Evolutionary conservation across 37 sponge, comb jelly and placozoan species (phyloP).

Genomic region (Halichondria panicea): DNA sequence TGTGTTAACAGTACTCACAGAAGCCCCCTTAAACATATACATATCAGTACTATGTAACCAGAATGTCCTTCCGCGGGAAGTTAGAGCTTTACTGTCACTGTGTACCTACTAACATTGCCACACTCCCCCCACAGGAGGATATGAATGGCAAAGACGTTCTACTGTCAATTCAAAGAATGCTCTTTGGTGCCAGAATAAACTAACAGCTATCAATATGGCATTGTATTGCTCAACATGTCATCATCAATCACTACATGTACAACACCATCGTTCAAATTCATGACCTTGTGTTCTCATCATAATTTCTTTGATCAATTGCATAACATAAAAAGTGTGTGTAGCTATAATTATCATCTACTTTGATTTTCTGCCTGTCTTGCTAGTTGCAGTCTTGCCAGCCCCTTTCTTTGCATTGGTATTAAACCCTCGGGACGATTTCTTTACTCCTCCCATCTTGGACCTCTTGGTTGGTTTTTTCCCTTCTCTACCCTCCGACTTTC

Average conservation of each 20-base stretch:
- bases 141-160: constrained; percentile 38
- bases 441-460: not conserved
- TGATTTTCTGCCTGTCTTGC: too few relatives aligned
- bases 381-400: too few relatives aligned
- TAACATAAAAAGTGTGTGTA: too few relatives aligned
- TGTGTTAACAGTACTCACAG: not conserved
- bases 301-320: too few relatives aligned
- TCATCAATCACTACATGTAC: too few relatives aligned
- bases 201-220: too few relatives aligned
- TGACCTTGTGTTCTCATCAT: too few relatives aligned
- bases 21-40: not conserved
- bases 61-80: not conserved
- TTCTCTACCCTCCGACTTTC: not conserved
- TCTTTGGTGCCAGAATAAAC: constrained; percentile 12
- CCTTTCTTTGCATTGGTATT: too few relatives aligned
- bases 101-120: not conserved
- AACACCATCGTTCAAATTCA: too few relatives aligned
- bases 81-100: not conserved
- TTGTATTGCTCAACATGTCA: too few relatives aligned
- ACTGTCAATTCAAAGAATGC: constrained; percentile 19
- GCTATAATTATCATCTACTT: too few relatives aligned
- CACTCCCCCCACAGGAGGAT: constrained; percentile 18
- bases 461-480: not conserved
- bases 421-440: too few relatives aligned
- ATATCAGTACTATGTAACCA: not conserved